These are phyloP conservation scores for Archaeoteleia sp. DNA, from an alignment of 2,888 invertebrate genomes.

Conservation along the genomic window DNA sequence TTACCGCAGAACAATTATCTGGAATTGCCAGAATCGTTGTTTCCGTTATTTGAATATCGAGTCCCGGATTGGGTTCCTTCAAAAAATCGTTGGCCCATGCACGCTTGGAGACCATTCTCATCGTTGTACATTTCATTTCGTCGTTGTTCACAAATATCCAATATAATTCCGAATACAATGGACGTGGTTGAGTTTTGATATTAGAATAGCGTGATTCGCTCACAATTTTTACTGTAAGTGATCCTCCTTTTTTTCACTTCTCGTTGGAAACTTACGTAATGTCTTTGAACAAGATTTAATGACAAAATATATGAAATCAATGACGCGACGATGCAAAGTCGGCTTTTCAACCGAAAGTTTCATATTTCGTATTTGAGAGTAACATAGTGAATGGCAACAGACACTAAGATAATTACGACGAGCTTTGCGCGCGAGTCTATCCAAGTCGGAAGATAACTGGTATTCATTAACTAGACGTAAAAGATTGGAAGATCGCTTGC, in stretches of 20 bases:
- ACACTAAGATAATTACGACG: conserved; percentile 54
- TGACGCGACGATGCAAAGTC: conserved; percentile 55
- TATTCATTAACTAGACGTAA: conserved; percentile 61
- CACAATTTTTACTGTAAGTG: no score
- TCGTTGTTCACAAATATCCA: no score
- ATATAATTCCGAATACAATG: no score
- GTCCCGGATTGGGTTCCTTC: conserved; percentile 20
- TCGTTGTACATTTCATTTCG: no score
- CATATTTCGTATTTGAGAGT: conserved; percentile 28
- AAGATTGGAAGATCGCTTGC: conserved; percentile 29
- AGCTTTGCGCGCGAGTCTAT: conserved; percentile 25
- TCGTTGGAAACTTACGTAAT: no score
- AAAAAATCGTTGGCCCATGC: no score
- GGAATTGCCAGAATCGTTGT: conserved; percentile 43
- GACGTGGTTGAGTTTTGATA: no score
- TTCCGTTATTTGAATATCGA: conserved; percentile 45
- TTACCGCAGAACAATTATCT: conserved; percentile 46
- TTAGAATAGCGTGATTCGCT: no score
- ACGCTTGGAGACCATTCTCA: no score
- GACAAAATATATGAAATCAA: conserved; percentile 60
- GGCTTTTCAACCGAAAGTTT: conserved; percentile 56
- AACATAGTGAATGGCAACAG: conserved; percentile 10
- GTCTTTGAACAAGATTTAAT: no score
- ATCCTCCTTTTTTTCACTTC: no score
- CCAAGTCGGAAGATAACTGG: conserved; percentile 57